Conservation (phyloP, 2,113 vertebrate species). For the Coturnix japonica region DNA sequence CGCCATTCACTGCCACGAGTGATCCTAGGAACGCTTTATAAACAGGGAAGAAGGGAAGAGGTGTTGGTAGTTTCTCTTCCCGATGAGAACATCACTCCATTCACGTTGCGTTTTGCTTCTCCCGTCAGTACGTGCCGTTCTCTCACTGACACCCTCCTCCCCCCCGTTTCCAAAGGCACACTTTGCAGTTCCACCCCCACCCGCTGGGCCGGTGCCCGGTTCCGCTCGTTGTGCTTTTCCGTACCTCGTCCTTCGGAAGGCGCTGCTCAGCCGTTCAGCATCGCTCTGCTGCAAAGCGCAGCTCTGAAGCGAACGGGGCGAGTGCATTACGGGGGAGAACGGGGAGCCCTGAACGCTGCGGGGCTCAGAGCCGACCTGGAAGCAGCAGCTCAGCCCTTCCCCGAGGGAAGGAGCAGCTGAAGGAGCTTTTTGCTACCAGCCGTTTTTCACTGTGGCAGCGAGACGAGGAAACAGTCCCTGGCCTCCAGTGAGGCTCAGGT, state of each 20-base stretch:
- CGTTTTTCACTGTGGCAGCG: accelerated
- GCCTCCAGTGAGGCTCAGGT: too few species aligned
- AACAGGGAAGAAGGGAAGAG: accelerated
- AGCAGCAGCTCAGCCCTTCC: not conserved
- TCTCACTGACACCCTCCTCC: not conserved
- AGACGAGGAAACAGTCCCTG: not conserved
- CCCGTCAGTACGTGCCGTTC: not conserved
- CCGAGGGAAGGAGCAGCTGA: not conserved
- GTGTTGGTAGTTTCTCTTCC: not conserved
- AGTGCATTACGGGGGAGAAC: too few species aligned
- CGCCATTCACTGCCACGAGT: accelerated
- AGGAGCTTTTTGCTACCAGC: not conserved
- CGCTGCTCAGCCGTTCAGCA: too few species aligned
- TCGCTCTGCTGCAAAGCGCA: too few species aligned
- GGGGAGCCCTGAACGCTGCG: too few species aligned
- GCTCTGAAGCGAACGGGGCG: too few species aligned
- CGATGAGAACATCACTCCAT: too few species aligned
- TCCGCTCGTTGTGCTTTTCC: too few species aligned
- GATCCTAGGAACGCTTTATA: not conserved
- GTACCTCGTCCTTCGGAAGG: too few species aligned
- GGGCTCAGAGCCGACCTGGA: not conserved
- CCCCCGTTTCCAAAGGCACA: not conserved
- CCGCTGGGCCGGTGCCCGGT: too few species aligned
- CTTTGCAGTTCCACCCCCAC: not conserved
- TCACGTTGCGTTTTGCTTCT: not conserved